Percentiles rank a stretch among this genome's conserved stretches.
Conservation (phyloP, 2,113 vertebrate species). For the Solea solea region DNA sequence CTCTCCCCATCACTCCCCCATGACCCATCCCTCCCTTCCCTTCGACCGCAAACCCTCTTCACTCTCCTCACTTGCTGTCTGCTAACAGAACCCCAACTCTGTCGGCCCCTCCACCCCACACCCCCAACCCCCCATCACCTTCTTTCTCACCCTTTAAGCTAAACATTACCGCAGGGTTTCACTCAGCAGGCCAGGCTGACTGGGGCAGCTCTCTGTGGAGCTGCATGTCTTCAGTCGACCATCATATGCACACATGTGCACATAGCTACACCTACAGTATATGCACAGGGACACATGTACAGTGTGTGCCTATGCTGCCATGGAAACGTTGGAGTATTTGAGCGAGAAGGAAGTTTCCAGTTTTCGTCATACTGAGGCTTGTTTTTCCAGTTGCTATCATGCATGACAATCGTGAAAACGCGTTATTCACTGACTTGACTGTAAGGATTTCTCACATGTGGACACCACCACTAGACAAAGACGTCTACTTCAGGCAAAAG, state of each 20-base stretch:
- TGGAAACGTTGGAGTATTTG: slow-evolving; percentile 2
- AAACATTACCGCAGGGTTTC: slow-evolving; percentile 76
- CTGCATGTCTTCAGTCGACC: slow-evolving; percentile 62
- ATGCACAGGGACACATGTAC: neutral
- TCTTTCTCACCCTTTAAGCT: slow-evolving; percentile 70
- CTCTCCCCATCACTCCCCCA: slow-evolving; percentile 38
- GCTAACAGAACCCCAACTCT: slow-evolving; percentile 41
- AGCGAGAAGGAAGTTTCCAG: slow-evolving; percentile 2
- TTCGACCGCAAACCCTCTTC: slow-evolving; percentile 48
- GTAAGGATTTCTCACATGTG: slow-evolving; percentile 1
- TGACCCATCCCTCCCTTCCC: slow-evolving; percentile 51
- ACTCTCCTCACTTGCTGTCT: slow-evolving; percentile 39
- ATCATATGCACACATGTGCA: slow-evolving; percentile 31
- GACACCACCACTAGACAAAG: slow-evolving; percentile 4
- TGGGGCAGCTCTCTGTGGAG: slow-evolving; percentile 69
- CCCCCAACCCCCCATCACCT: slow-evolving; percentile 55
- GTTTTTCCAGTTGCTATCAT: slow-evolving; percentile 9
- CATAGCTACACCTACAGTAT: neutral
- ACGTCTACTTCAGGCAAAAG: neutral
- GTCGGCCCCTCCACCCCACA: slow-evolving; percentile 57
- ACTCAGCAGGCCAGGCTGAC: slow-evolving; percentile 72
- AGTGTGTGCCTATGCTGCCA: neutral
- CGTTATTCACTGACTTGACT: slow-evolving; percentile 10
- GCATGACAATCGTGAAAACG: slow-evolving; percentile 11
- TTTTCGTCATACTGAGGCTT: neutral